Evolutionary conservation across 2,888 invertebrate genomes (phyloP).

Genomic region (Aleiodes alternator): DNA sequence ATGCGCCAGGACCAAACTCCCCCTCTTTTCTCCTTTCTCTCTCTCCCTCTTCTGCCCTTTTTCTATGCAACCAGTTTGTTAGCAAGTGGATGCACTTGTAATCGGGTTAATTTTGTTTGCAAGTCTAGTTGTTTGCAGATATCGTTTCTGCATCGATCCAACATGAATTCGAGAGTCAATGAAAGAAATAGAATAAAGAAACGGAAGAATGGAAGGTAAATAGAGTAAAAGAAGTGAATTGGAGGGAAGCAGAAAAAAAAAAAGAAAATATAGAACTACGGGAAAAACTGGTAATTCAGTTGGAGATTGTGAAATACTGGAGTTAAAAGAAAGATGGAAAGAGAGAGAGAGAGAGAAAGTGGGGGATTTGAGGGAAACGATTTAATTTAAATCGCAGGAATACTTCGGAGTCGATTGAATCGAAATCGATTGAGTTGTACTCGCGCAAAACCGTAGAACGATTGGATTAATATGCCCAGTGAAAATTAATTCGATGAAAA

Average conservation of each 20-base stretch:
- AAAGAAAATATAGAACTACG: constrained; percentile 30
- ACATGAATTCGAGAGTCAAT: constrained; percentile 12
- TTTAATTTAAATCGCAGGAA: constrained; percentile 69
- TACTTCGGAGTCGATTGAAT: constrained; percentile 67
- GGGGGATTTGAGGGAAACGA: constrained; percentile 54
- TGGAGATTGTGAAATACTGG: constrained; percentile 35
- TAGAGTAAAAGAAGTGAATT: constrained; percentile 27
- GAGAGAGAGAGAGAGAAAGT: constrained; percentile 13
- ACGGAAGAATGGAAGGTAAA: constrained; percentile 19
- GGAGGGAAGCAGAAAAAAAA: constrained; percentile 23
- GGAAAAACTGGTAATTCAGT: constrained; percentile 52
- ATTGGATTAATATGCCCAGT: constrained; percentile 71
- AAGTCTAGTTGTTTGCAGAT: constrained; percentile 37
- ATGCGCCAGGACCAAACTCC: background rate
- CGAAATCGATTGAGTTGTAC: constrained; percentile 66
- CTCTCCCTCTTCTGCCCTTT: background rate
- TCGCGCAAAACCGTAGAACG: constrained; percentile 55
- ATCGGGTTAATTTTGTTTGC: constrained; percentile 32
- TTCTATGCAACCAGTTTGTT: background rate
- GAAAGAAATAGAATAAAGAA: constrained; percentile 26
- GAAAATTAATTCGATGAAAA: constrained; percentile 72
- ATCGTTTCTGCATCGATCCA: constrained; percentile 24
- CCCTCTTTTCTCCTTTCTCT: background rate
- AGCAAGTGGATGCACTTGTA: constrained; percentile 23
- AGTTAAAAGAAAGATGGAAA: too few relatives aligned